phyloP scores from a whole-genome alignment of 2,113 vertebrate genomes.

The Takifugu flavidus region DNA sequence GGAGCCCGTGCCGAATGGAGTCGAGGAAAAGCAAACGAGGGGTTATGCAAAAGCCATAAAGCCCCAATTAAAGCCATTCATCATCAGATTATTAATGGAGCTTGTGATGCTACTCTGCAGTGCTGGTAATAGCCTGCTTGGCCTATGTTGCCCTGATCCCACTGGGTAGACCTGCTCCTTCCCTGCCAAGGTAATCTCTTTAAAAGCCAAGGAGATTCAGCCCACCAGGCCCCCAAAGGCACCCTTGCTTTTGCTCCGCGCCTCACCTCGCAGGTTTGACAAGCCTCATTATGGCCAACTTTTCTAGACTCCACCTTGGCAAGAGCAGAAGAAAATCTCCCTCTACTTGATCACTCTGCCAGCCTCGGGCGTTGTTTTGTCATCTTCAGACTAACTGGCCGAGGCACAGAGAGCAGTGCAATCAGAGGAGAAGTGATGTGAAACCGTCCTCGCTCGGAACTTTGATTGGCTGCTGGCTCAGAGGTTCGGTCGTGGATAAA shows the following conservation, averaged over 20 bases:
- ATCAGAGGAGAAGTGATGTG: conserved; percentile 35
- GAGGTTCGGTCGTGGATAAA: conserved; percentile 23
- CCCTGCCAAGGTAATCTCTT: conserved; percentile 79
- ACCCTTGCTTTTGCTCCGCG: conserved; percentile 28
- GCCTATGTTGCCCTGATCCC: conserved; percentile 72
- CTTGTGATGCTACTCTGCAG: conserved; percentile 73
- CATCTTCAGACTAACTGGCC: conserved; percentile 66
- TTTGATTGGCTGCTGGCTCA: conserved; percentile 35
- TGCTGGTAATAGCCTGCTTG: conserved; percentile 78
- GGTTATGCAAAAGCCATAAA: conserved; percentile 79
- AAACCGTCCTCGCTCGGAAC: conserved; percentile 20
- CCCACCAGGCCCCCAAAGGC: conserved; percentile 51
- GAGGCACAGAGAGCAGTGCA: conserved; percentile 31
- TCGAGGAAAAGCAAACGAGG: conserved; percentile 45
- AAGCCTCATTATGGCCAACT: conserved; percentile 70
- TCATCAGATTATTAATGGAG: conserved; percentile 85
- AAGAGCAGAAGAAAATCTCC: conserved; percentile 34
- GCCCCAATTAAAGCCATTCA: conserved; percentile 83
- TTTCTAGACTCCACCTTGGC: conserved; percentile 55
- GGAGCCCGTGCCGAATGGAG: conserved; percentile 45
- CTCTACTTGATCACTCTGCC: conserved; percentile 63
- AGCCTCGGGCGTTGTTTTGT: conserved; percentile 62
- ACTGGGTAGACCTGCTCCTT: conserved; percentile 76
- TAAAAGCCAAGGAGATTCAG: conserved; percentile 70
- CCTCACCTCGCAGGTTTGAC: conserved; percentile 62